phyloP scores from a whole-genome alignment of 2,888 invertebrate species.

The Fissipunctia ypsillon region DNA sequence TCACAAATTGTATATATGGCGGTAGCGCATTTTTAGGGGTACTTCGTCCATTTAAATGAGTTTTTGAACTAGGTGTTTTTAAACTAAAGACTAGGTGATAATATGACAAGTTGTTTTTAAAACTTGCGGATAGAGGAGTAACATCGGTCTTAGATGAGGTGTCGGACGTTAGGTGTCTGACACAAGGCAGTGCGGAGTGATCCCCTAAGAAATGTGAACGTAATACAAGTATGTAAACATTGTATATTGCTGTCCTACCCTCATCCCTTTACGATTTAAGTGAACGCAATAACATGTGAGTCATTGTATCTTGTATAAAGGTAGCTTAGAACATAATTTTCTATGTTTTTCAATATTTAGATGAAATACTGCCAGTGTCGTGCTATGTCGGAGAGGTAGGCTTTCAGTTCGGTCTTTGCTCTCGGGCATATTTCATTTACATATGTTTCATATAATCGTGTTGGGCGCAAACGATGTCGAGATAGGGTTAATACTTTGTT shows the following conservation, averaged over 20 bases:
- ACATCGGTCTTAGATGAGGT: slow-evolving; percentile 31
- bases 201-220: slow-evolving; percentile 65
- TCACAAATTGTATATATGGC: slow-evolving; percentile 58
- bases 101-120: slow-evolving; percentile 26
- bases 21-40: slow-evolving; percentile 60
- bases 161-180: slow-evolving; percentile 3
- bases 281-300: slow-evolving; percentile 88
- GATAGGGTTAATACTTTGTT: slow-evolving; percentile 76
- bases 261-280: slow-evolving; percentile 81
- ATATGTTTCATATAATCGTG: slow-evolving; percentile 61
- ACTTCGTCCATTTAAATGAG: slow-evolving; percentile 62
- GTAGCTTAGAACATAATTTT: slow-evolving; percentile 87
- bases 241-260: slow-evolving; percentile 74
- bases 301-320: slow-evolving; percentile 85
- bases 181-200: slow-evolving; percentile 36
- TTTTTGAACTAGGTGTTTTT: slow-evolving; percentile 59
- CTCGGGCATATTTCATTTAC: slow-evolving; percentile 61
- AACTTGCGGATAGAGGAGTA: slow-evolving; percentile 46
- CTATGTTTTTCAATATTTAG: slow-evolving; percentile 89
- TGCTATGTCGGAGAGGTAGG: slow-evolving; percentile 58
- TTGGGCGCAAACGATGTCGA: slow-evolving; percentile 60
- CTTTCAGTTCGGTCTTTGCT: slow-evolving; percentile 59
- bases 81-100: slow-evolving; percentile 57
- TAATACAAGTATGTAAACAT: slow-evolving; percentile 62
- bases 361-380: slow-evolving; percentile 86